phyloP scores from a whole-genome alignment of 2,888 invertebrate species.

The Scaptomyza parva region DNA sequence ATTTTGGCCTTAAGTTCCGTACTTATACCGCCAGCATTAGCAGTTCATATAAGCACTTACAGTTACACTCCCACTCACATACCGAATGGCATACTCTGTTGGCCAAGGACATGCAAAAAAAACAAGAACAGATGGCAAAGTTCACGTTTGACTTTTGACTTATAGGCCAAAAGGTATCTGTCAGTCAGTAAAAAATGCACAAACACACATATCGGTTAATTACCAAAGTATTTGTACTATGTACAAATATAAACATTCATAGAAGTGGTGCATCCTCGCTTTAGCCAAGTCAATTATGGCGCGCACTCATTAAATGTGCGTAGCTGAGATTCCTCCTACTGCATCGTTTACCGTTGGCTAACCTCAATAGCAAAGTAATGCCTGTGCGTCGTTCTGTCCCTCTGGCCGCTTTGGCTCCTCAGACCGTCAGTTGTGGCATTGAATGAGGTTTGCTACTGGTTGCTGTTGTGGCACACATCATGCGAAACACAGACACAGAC shows the following conservation, averaged over 20 bases:
- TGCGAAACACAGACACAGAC: not conserved
- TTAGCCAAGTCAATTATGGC: slow-evolving; percentile 51
- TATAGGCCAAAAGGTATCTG: slow-evolving; percentile 34
- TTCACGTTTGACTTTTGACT: slow-evolving; percentile 63
- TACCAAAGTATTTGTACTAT: slow-evolving; percentile 16
- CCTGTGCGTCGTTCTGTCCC: slow-evolving; percentile 1
- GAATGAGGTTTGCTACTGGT: slow-evolving; percentile 44
- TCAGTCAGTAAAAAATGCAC: slow-evolving; percentile 21
- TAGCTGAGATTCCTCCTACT: slow-evolving; percentile 22
- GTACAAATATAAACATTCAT: too few species aligned
- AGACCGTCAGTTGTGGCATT: slow-evolving; percentile 27
- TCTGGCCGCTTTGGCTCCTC: slow-evolving; percentile 5
- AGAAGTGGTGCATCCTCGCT: slow-evolving; percentile 35
- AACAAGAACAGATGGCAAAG: slow-evolving; percentile 33
- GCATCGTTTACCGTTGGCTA: slow-evolving; percentile 65
- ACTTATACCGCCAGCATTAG: not conserved
- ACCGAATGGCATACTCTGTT: not conserved
- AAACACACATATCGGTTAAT: slow-evolving; percentile 10
- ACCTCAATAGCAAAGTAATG: slow-evolving; percentile 68
- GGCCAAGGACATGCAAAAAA: not conserved
- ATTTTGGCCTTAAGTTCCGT: slow-evolving; percentile 20
- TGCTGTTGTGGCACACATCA: not conserved
- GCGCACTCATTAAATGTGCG: slow-evolving; percentile 8
- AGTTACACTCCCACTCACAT: not conserved
- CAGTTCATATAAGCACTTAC: slow-evolving; percentile 16